Conservation (phyloP, 2,888 invertebrate genomes). For the Crematogaster levior region DNA sequence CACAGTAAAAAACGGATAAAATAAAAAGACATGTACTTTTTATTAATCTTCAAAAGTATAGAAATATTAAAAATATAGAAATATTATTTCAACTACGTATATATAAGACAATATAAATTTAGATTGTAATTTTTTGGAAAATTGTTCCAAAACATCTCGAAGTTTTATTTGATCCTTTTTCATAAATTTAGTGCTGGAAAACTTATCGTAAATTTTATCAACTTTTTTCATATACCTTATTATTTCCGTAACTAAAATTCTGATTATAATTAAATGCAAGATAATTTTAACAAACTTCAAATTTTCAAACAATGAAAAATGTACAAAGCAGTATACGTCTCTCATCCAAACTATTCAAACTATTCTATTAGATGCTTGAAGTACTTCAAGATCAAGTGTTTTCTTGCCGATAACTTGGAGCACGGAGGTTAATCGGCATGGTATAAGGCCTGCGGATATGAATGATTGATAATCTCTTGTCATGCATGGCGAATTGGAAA, state of each 20-base stretch:
- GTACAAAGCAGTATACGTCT: not conserved
- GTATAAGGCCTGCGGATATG: not conserved
- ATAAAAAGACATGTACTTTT: not conserved
- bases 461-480: slow-evolving; percentile 38
- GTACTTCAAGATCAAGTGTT: slow-evolving; percentile 11
- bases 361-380: not conserved
- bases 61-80: not conserved
- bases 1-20: not conserved
- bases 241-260: not conserved
- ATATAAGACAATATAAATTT: not conserved
- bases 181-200: not conserved
- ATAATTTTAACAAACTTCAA: not conserved
- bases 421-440: not conserved
- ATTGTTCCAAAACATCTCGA: not conserved
- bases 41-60: not conserved
- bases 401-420: slow-evolving; percentile 2
- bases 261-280: not conserved
- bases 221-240: not conserved
- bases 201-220: too few species aligned
- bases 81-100: too few species aligned
- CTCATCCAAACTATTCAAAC: not conserved
- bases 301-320: not conserved
- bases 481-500: slow-evolving; percentile 17
- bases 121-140: not conserved
- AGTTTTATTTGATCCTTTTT: too few species aligned